Percentiles rank a stretch among this genome's conserved stretches.
Evolutionary conservation across 2,113 vertebrate genomes (phyloP).

Genomic region (Ictalurus punctatus): DNA sequence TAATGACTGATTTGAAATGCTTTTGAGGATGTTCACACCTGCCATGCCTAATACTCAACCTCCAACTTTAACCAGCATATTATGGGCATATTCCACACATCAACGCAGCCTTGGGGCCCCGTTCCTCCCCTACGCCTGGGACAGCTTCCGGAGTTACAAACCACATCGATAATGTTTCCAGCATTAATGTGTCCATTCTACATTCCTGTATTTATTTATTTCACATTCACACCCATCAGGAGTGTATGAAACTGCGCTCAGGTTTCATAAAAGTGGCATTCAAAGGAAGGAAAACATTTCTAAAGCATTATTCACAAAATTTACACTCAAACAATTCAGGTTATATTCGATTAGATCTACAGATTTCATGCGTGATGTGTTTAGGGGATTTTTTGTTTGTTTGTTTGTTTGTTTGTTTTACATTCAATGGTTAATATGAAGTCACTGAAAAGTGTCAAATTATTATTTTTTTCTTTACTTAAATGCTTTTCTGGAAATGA

Average conservation of each 20-base stretch:
- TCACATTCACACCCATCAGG: neutral
- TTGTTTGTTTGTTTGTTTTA: too few species aligned
- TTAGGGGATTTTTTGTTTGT: neutral
- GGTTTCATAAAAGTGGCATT: neutral
- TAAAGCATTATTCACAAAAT: neutral
- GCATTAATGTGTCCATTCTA: neutral
- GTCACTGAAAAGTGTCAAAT: neutral
- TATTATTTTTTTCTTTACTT: neutral
- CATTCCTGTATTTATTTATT: constrained; percentile 4
- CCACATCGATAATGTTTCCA: neutral
- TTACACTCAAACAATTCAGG: neutral
- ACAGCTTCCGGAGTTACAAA: neutral
- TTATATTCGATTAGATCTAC: neutral
- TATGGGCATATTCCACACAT: neutral
- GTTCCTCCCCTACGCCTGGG: too few species aligned
- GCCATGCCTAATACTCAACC: neutral
- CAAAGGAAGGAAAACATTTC: neutral
- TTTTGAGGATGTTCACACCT: neutral
- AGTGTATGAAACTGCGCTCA: neutral
- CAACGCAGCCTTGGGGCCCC: neutral
- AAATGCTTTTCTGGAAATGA: neutral
- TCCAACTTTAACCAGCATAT: neutral
- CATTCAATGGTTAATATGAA: neutral
- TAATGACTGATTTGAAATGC: neutral
- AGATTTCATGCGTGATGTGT: neutral